These are phyloP conservation scores for Xestia c-nigrum DNA, from an alignment of 2,888 invertebrate species.

Conservation along the genomic window DNA sequence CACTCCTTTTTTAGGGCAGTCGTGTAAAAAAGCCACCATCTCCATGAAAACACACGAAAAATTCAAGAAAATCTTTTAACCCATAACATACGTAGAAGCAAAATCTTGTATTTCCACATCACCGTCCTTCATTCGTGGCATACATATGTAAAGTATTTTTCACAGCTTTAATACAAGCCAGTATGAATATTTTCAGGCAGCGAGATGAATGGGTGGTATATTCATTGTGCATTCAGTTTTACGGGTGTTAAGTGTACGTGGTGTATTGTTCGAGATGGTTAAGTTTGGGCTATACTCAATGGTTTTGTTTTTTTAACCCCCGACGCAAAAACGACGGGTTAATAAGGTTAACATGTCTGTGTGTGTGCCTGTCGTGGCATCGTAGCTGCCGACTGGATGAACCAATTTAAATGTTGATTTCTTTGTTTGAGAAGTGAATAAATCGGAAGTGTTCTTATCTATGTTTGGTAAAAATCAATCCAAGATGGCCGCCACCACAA, in stretches of 20 bases:
- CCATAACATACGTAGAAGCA: constrained; percentile 38
- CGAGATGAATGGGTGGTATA: constrained; percentile 59
- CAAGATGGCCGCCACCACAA: too few relatives aligned
- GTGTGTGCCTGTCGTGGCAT: too few relatives aligned
- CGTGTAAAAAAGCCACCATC: background rate
- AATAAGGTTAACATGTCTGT: too few relatives aligned
- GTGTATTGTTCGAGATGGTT: constrained; percentile 62
- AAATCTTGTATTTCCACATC: constrained; percentile 52
- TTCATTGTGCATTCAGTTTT: constrained; percentile 73
- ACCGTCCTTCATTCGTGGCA: constrained; percentile 52
- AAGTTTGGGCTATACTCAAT: constrained; percentile 53
- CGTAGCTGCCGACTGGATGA: too few relatives aligned
- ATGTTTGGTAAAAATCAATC: too few relatives aligned
- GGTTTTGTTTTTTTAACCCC: background rate
- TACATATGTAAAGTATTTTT: constrained; percentile 59
- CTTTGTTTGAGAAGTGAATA: too few relatives aligned
- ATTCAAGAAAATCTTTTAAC: constrained; percentile 21
- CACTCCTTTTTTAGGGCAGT: too few relatives aligned
- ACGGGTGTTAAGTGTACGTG: constrained; percentile 65
- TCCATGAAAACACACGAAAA: constrained; percentile 1
- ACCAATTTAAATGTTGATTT: too few relatives aligned
- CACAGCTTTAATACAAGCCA: constrained; percentile 47
- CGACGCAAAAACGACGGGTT: too few relatives aligned
- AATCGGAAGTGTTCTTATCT: too few relatives aligned
- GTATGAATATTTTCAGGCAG: constrained; percentile 69